A percentile compares a stretch with the other conserved stretches of the same genome.
Conservation (phyloP, 1,140 invertebrate genomes). For the Manduca sexta region DNA sequence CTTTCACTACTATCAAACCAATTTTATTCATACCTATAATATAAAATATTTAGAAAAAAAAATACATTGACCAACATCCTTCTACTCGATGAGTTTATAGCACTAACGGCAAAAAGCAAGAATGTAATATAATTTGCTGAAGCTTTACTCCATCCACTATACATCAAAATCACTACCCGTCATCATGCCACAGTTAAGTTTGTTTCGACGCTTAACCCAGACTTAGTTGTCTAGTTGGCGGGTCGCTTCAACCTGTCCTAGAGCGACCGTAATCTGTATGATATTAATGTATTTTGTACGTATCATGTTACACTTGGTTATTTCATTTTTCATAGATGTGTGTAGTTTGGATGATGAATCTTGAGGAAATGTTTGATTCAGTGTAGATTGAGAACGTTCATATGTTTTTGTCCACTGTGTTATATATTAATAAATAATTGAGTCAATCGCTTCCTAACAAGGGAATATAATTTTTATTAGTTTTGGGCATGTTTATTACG, state of each 20-base stretch:
- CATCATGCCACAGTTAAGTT: no score
- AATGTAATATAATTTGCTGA: no score
- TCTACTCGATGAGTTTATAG: no score
- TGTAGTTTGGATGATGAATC: slow-evolving; percentile 60
- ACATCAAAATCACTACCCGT: not conserved
- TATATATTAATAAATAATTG: slow-evolving; percentile 48
- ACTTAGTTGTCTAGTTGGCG: no score
- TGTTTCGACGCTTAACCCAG: no score
- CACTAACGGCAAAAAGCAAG: no score
- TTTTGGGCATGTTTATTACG: slow-evolving; percentile 69
- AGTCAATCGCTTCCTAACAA: slow-evolving; percentile 70
- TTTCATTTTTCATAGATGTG: slow-evolving; percentile 24
- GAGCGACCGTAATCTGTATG: no score
- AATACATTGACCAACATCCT: no score
- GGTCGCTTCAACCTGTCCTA: no score
- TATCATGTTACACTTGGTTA: slow-evolving; percentile 5
- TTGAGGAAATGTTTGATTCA: slow-evolving; percentile 40
- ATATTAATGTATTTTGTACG: slow-evolving; percentile 1
- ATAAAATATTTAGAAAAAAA: no score
- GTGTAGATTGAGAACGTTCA: slow-evolving; percentile 44
- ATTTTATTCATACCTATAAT: no score
- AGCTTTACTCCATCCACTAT: not conserved
- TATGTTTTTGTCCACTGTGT: slow-evolving; percentile 50
- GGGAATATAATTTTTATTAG: slow-evolving; percentile 66
- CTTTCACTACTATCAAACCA: no score